Evolutionary conservation across 2,113 vertebrate genomes (phyloP).

Genomic region (Mirounga angustirostris): DNA sequence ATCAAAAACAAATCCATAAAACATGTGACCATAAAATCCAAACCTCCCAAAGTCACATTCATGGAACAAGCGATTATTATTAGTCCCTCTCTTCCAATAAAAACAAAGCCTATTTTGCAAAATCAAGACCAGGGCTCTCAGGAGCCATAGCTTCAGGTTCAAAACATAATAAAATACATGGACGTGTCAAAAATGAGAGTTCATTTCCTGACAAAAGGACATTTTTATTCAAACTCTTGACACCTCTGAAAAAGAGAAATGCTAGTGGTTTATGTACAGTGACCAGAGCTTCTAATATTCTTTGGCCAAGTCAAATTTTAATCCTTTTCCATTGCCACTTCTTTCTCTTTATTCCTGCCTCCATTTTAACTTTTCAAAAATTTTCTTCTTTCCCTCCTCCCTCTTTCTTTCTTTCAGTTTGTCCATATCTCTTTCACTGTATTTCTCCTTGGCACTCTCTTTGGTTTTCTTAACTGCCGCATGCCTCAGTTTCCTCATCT

Average conservation of each 20-base stretch:
- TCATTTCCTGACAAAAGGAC: conserved; percentile 60
- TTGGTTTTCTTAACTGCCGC: background rate
- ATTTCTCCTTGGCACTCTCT: background rate
- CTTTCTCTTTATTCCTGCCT: conserved; percentile 6
- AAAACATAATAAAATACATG: conserved; percentile 59
- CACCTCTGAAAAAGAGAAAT: conserved; percentile 61
- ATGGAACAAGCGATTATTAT: conserved; percentile 17
- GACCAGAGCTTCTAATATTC: background rate
- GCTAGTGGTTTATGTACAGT: background rate
- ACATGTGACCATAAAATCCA: conserved; percentile 45
- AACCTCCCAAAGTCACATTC: conserved; percentile 58
- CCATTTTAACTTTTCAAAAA: background rate
- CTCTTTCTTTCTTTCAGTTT: background rate
- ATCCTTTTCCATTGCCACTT: background rate
- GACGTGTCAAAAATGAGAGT: conserved; percentile 56
- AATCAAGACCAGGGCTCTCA: conserved; percentile 56
- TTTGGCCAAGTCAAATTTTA: conserved; percentile 27
- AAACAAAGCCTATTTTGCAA: conserved; percentile 52
- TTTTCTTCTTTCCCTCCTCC: background rate
- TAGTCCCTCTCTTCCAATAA: conserved; percentile 67
- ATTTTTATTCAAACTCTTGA: conserved; percentile 65
- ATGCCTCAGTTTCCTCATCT: background rate
- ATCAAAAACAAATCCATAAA: conserved; percentile 69
- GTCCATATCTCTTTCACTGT: background rate
- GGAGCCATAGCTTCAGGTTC: conserved; percentile 41